Base-by-base conservation (phyloP, 2,797 vertebrate species). In the Gallinago solitaria region DNA sequence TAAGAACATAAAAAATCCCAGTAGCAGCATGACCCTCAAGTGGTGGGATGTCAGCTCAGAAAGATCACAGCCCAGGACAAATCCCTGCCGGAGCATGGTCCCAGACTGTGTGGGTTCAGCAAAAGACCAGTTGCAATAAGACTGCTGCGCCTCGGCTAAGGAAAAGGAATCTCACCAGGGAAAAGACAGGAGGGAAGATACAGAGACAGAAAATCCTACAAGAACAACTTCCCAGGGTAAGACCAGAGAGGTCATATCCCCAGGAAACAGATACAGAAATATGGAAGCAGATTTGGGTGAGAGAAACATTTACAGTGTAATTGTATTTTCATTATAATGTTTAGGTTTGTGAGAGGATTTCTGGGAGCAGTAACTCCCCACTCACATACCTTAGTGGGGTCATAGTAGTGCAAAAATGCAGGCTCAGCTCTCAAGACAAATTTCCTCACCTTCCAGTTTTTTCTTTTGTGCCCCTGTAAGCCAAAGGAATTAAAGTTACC, bases 361-460 rank as follows among this genome's bases (percentile, higher is more conserved):
- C 68, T 76, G 24, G 25, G 32, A 10, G 39, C 20, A 30, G 15
- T 54, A 82, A 48, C 10, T 90, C 86, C 21, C 32, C 37, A 47
- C 28, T 69, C 35, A 92, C 97, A 82, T 97, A 99, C 99, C 98
- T 98, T 99, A 85, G 98, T 98, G 27, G 99, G 99, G 94, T 99
- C 98, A 7, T 99, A 99, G 96, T 99, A 99, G 94, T 99, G 99
- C 93, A 99, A 97, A 96, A 98, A 99, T 35, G 98, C 98, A 5
- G 99, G 99, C 27, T 99, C 98, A 75, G 98, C 98, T 90, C 99
- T 99, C 96, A 99, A 95, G 90, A 99, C 99, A 93, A 99, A 99
- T 83, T 98, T 98, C 64, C 99, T 98, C 73, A 99, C 99, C 96
- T 99, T 99, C 99, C 99, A 99, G 98, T 99, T 99, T 96, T 99